phyloP scores from a whole-genome alignment of 2,797 vertebrate genomes.

The Cynopterus sphinx region DNA sequence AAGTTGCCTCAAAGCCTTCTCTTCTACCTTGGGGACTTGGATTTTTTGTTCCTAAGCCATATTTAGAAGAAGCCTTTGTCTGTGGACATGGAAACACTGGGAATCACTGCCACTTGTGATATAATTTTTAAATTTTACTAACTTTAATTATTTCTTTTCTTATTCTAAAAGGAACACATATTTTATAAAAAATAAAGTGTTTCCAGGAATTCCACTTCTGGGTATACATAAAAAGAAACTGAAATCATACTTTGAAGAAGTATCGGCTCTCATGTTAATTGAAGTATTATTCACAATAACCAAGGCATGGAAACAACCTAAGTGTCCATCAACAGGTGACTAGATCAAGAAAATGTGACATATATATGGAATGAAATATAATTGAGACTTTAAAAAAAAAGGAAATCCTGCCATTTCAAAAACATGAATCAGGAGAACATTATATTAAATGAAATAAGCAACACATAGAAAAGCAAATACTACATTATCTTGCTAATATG shows the following conservation, averaged over 20 bases:
- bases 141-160: neutral
- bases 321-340: neutral
- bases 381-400: neutral
- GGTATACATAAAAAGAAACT: neutral
- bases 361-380: neutral
- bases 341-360: neutral
- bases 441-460: neutral
- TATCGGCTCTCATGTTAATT: neutral
- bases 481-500: neutral
- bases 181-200: neutral
- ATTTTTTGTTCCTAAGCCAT: neutral
- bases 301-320: neutral
- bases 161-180: neutral
- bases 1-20: neutral
- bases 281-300: neutral
- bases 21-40: too few species aligned
- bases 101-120: neutral
- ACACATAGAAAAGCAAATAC: neutral
- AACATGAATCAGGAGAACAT: neutral
- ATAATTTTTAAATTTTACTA: neutral
- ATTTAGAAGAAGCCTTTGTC: neutral
- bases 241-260: neutral
- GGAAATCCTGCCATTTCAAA: neutral
- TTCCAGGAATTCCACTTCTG: neutral
- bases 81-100: accelerated